Conservation (phyloP, 2,113 vertebrate species). For the Semnornis frantzii region DNA sequence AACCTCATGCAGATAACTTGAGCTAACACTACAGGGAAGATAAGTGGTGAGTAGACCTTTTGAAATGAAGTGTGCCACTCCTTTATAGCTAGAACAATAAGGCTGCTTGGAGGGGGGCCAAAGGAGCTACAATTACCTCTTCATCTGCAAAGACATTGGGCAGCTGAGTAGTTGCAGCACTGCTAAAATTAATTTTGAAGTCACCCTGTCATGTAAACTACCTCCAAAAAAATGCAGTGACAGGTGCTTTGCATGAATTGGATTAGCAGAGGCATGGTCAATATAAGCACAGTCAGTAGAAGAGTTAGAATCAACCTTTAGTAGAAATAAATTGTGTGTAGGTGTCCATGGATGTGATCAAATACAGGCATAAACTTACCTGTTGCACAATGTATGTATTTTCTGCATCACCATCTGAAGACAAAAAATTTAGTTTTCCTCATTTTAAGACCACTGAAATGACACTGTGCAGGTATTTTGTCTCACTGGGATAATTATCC, state of each 20-base stretch:
- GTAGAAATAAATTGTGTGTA: not conserved
- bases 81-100: not conserved
- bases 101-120: not conserved
- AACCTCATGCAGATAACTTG: not conserved
- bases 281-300: not conserved
- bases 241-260: not conserved
- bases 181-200: not conserved
- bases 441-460: not conserved
- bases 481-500: not conserved
- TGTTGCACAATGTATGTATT: not conserved
- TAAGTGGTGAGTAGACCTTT: not conserved
- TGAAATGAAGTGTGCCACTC: not conserved
- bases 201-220: not conserved
- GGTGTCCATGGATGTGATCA: not conserved
- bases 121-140: not conserved
- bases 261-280: not conserved
- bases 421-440: not conserved
- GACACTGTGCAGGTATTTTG: not conserved
- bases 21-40: not conserved
- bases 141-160: not conserved
- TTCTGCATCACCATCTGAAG: not conserved
- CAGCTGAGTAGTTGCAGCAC: accelerated
- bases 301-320: not conserved
- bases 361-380: not conserved
- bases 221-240: not conserved